A percentile compares a stretch with the other conserved stretches of the same genome.
Evolutionary conservation across 2,113 vertebrate species (phyloP).

Genomic region (Mus pahari): DNA sequence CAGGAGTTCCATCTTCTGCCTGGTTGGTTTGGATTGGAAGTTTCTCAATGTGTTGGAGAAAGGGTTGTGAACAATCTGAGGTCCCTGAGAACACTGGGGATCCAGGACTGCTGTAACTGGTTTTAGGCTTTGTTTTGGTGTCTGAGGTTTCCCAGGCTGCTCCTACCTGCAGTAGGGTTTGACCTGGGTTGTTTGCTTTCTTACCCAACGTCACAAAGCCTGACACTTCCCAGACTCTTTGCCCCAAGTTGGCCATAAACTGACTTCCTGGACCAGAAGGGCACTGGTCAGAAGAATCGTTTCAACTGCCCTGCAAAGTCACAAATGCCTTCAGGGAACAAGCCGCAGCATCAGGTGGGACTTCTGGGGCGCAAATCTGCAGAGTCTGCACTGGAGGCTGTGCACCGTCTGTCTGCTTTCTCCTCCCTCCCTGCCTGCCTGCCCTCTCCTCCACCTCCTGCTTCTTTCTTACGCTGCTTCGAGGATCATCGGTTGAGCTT

Average conservation of each 20-base stretch:
- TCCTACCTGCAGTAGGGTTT: not conserved
- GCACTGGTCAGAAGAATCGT: not conserved
- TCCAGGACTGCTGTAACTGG: not conserved
- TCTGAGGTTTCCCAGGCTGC: not conserved
- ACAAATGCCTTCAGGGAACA: not conserved
- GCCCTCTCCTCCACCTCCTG: not conserved
- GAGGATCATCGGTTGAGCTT: not conserved
- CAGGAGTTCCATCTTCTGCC: not conserved
- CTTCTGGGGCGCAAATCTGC: not conserved
- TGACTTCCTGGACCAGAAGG: not conserved
- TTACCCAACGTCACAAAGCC: not conserved
- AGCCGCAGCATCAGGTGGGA: not conserved
- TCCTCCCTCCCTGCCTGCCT: not conserved
- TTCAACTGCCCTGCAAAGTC: not conserved
- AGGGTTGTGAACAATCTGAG: constrained; percentile 23
- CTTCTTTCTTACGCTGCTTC: not conserved
- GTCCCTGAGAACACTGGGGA: not conserved
- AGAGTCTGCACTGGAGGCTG: not conserved
- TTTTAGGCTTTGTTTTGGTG: not conserved
- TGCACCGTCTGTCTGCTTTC: not conserved
- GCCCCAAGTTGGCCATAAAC: not conserved
- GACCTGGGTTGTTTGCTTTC: not conserved
- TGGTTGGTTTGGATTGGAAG: not conserved
- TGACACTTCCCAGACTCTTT: not conserved
- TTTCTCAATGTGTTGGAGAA: not conserved